A percentile compares a stretch with the other conserved stretches of the same genome.
Conservation (phyloP, 2,113 vertebrate genomes). For the Microtus ochrogaster region DNA sequence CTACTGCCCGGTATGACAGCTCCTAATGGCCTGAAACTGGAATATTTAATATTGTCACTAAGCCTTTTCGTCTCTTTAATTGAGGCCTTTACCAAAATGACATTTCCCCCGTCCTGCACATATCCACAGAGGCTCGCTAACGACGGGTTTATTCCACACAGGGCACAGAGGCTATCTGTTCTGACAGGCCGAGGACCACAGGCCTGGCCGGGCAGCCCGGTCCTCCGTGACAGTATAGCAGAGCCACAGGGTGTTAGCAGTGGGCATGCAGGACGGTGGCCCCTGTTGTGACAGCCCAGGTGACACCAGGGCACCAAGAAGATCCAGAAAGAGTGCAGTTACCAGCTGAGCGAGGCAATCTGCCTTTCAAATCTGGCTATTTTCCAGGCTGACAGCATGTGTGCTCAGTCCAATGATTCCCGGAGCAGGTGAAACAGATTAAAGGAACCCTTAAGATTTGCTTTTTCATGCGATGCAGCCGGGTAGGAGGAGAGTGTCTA, state of each 20-base stretch:
- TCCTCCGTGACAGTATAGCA: neutral
- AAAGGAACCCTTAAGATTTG: neutral
- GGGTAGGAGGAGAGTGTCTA: neutral
- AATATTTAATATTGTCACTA: slow-evolving; percentile 58
- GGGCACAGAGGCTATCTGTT: neutral
- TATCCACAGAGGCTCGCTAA: neutral
- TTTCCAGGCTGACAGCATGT: neutral
- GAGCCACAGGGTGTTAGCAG: neutral
- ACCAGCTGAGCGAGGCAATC: neutral
- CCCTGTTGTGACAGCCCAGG: neutral
- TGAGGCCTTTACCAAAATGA: slow-evolving; percentile 62
- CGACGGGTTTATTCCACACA: neutral
- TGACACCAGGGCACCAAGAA: neutral
- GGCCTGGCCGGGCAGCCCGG: rapidly evolving
- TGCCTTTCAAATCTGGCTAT: neutral
- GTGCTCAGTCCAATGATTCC: neutral
- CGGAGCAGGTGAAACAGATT: neutral
- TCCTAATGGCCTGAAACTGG: slow-evolving; percentile 16
- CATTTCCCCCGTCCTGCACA: neutral
- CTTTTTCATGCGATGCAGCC: neutral
- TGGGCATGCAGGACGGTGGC: neutral
- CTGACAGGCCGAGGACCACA: neutral
- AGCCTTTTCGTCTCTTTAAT: slow-evolving; percentile 61
- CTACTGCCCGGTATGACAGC: neutral
- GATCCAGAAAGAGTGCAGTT: neutral